phyloP scores from a whole-genome alignment of 2,888 invertebrate genomes.

The Meteorus cinctellus region DNA sequence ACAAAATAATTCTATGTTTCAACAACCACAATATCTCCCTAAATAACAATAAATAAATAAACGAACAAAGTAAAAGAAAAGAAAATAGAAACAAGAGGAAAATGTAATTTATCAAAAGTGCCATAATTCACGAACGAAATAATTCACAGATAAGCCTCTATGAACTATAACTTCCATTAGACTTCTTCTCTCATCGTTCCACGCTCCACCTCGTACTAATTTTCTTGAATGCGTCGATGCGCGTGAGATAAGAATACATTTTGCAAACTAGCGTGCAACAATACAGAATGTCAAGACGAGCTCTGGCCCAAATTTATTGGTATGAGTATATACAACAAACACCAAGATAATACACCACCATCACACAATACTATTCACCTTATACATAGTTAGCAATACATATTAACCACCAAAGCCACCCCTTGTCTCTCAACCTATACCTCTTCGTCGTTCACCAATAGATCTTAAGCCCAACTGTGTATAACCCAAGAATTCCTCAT shows the following conservation, averaged over 20 bases:
- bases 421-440: conserved; percentile 9
- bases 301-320: not conserved
- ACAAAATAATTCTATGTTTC: no score
- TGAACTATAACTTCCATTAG: not conserved
- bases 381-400: conserved; percentile 4
- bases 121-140: not conserved
- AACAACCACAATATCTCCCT: no score
- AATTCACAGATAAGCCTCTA: conserved; percentile 12
- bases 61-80: no score
- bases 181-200: not conserved
- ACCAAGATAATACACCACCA: not conserved
- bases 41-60: no score
- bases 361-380: not conserved
- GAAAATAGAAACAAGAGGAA: no score
- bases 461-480: conserved; percentile 22
- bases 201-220: not conserved
- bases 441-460: conserved; percentile 14
- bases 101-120: no score
- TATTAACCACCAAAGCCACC: conserved; percentile 7
- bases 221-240: conserved; percentile 5
- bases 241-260: conserved; percentile 28
- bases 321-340: not conserved
- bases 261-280: not conserved
- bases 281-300: conserved; percentile 10
- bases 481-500: conserved; percentile 41